Evolutionary conservation across 2,113 vertebrate species (phyloP).

Genomic region (Spermophilus dauricus): DNA sequence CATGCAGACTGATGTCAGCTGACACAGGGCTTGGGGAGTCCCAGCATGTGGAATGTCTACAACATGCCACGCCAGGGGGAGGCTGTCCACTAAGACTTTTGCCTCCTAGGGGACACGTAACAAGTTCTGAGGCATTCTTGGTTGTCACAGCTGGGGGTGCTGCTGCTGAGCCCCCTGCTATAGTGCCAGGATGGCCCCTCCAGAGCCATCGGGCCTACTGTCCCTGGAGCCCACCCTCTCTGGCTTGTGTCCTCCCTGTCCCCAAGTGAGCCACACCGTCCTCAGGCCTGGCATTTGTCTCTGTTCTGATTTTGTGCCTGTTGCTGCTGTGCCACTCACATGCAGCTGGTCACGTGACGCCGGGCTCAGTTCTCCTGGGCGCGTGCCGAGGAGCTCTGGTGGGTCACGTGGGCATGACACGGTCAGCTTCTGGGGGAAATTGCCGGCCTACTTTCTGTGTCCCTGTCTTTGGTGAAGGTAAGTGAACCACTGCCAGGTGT

Average conservation of each 20-base stretch:
- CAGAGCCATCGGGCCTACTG: background rate
- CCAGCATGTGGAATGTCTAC: accelerated
- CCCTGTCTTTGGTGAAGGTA: background rate
- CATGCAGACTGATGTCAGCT: background rate
- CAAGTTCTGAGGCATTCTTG: background rate
- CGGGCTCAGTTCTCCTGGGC: background rate
- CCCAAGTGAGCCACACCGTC: accelerated
- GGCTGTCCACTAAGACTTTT: no score
- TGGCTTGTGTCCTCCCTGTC: accelerated
- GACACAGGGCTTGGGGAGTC: accelerated
- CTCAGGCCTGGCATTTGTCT: background rate
- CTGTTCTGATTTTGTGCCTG: background rate
- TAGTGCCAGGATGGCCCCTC: accelerated
- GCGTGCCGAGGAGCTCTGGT: accelerated
- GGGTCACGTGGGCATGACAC: accelerated
- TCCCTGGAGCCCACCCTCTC: accelerated
- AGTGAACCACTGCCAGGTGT: background rate
- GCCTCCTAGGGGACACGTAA: accelerated
- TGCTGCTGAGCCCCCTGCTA: background rate
- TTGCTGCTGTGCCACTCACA: accelerated
- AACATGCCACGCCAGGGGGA: background rate
- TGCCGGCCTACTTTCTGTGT: background rate
- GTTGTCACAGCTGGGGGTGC: no score
- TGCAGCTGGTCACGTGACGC: accelerated
- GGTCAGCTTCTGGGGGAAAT: no score